phyloP scores from a whole-genome alignment of 2,113 vertebrate genomes.

The Dipodomys ordii region DNA sequence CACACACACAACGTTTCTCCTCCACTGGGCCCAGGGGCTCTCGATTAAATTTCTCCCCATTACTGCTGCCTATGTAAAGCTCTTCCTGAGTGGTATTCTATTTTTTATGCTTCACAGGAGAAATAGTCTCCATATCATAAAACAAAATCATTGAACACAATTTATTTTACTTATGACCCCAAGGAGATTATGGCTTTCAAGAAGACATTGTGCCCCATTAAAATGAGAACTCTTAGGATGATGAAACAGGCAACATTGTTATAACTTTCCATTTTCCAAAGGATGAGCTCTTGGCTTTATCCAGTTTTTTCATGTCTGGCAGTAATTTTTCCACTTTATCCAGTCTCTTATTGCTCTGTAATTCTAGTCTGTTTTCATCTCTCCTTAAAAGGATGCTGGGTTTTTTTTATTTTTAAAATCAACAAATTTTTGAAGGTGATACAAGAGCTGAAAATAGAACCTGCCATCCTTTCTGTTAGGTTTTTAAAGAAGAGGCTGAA shows the following conservation, averaged over 20 bases:
- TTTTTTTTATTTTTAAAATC: slow-evolving; percentile 45
- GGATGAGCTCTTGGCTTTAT: not conserved
- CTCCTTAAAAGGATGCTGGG: not conserved
- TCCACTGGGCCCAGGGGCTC: accelerated
- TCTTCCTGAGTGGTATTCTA: not conserved
- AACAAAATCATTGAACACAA: not conserved
- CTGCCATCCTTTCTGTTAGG: not conserved
- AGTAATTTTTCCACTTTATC: not conserved
- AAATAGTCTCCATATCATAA: not conserved
- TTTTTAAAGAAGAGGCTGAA: too few species aligned
- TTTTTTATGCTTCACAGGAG: not conserved
- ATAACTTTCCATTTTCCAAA: not conserved
- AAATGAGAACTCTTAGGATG: not conserved
- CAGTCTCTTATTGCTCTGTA: not conserved
- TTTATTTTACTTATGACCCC: not conserved
- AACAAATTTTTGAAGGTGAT: not conserved
- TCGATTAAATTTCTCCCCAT: not conserved
- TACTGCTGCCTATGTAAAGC: not conserved
- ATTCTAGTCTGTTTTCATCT: not conserved
- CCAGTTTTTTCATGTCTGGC: not conserved
- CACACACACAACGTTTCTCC: not conserved
- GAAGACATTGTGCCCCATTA: not conserved
- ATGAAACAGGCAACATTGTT: not conserved
- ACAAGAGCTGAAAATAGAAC: not conserved
- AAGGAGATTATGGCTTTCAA: not conserved